Base-by-base conservation (phyloP, 2,113 vertebrate genomes). In the Murina feae region DNA sequence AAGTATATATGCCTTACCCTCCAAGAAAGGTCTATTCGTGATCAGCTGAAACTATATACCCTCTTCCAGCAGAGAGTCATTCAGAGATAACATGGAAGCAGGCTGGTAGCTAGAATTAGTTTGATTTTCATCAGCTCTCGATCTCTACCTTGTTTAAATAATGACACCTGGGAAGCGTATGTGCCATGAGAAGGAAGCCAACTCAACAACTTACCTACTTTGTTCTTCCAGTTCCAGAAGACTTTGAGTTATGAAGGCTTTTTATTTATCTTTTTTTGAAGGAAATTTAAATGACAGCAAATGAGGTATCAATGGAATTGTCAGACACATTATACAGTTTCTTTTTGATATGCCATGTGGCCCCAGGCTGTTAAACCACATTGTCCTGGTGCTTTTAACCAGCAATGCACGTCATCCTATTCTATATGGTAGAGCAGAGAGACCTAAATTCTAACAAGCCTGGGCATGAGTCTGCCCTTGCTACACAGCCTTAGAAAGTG, bases 21-120 rank as follows among this genome's bases (percentile, higher is more conserved):
- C 71, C 93, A 71, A 1, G 0, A 9, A 9, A 58, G 42, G 28
- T 17, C 66, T 58, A 37, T 86, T 81, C 3, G 3, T 2, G 63
- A 92, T 42, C 87, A 80, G 81, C 10, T 7, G 6, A 21, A 28
- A 95, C 39, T 71, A 55, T 35, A 58, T 4, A 80, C 71, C 88
- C 81, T 83, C 69, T 4, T 63, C 42, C 74, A 91, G 74, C 42
- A 90, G 10, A 0, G 11, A 96, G 44, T 82, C 91, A 58, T 23
- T 17, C 85, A 51, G 82, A 95, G 39, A 66, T n/a, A 84, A 87
- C 87, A 85, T 39, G 17, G 79, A 91, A 93, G 69, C 16, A 13
- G 58, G 47, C 20, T 28, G 80, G 5, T 71, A 28, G 35, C 47
- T 84, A 2, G 74, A 91, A 92, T 65, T 5, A 1, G 63, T 58